Evolutionary conservation across 2,888 invertebrate genomes (phyloP), one percentile per base, ranked within the genome.

Genomic region (Piscicola geometra): DNA sequence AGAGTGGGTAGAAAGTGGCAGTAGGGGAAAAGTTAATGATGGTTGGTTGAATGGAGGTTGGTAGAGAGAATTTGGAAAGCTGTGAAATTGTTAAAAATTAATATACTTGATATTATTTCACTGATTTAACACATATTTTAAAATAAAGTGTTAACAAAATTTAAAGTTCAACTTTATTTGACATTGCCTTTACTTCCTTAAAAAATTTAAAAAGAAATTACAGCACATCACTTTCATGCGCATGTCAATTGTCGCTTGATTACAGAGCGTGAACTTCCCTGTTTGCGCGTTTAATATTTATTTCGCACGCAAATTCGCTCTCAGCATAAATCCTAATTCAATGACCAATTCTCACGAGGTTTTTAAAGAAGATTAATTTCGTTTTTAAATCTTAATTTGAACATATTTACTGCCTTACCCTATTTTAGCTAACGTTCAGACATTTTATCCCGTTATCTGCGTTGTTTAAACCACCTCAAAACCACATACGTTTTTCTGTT

Each of bases 221-320:
- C n/a, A n/a, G n/a, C n/a, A n/a, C n/a, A n/a, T n/a, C n/a, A 25
- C 5, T 25, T 25, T 25, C 15, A 56, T 25, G 60, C 60, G 60
- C 60, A 56, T 56, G 60, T 56, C 60, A 56, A 25, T 56, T 56
- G 60, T 56, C 60, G 60, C 60, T 56, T 56, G 60, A 25, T 56
- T 56, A 18, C n/a, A n/a, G 9, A 56, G 60, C 21, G 60, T 56
- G 60, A 56, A 56, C 60, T 56, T 56, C 60, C 60, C 25, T 56
- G 25, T 56, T 18, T 21, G n/a, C 25, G 9, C 3, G n/a, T 56
- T 56, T 56, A 18, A 18, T 15, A 41, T 9, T 18, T 56, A 25
- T 56, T 18, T 56, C n/a, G 5, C 60, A 25, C 60, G 60, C 3
- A 56, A 56, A 56, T 56, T 15, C 60, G 25, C 60, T 56, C 25